These are phyloP conservation scores for Belonocnema kinseyi DNA, from an alignment of 1,140 invertebrate species.

Conservation along the genomic window DNA sequence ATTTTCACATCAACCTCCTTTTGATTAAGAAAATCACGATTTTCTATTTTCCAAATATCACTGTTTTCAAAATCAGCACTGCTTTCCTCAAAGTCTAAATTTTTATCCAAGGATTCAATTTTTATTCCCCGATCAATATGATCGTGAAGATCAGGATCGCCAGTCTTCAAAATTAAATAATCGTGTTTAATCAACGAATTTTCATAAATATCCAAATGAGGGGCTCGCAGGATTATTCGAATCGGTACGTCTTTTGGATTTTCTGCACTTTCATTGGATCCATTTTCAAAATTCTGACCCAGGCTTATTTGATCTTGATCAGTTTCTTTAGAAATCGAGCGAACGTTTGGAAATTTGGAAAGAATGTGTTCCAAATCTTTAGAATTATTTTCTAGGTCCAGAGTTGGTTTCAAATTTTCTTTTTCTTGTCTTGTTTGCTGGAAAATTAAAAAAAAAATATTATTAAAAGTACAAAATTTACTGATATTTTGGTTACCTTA, in stretches of 20 bases:
- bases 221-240: slow-evolving; percentile 64
- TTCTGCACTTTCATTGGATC: background rate
- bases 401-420: background rate
- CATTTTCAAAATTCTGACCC: background rate
- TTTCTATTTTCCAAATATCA: slow-evolving; percentile 17
- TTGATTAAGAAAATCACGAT: slow-evolving; percentile 1
- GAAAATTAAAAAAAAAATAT: background rate
- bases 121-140: slow-evolving; percentile 50
- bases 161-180: slow-evolving; percentile 57
- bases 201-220: slow-evolving; percentile 58
- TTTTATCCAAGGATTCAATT: slow-evolving; percentile 21
- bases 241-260: slow-evolving; percentile 42
- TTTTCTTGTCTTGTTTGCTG: background rate
- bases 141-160: slow-evolving; percentile 55
- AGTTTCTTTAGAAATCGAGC: background rate
- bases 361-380: too few relatives aligned
- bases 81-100: slow-evolving; percentile 9
- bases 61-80: background rate
- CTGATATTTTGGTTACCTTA: background rate
- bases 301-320: background rate
- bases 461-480: too few relatives aligned
- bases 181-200: slow-evolving; percentile 50
- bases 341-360: background rate
- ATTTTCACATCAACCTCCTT: slow-evolving; percentile 1
- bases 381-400: background rate